Evolutionary conservation across 1,140 invertebrate genomes (phyloP), one percentile per base, ranked within the genome.

Genomic region (Zaprionus inermis): DNA sequence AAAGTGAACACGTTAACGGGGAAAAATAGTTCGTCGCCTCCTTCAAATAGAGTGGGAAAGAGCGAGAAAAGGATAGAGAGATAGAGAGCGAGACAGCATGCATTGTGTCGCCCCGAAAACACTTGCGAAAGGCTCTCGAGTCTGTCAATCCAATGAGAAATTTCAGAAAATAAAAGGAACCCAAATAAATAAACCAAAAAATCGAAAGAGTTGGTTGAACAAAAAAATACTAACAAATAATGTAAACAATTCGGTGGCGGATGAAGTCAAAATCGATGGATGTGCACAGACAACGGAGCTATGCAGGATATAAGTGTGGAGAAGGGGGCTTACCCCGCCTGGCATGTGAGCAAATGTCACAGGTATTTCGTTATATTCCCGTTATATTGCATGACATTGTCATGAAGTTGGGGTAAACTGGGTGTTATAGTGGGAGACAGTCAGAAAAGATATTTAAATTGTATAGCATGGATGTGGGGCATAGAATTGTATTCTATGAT

Each of bases 1-100:
- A 59, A 81, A 81, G 78, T 86, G 82, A 85, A 81, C 82, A 85
- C 77, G 82, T 82, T 86, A 85, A 85, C 78, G 82, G 82, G 64
- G 76, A 61, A 75, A 85, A 86, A 85, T 86, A 85, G 82, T 85
- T 85, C 70, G 82, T 81, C 82, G 82, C 78, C 81, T 85, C 65
- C 81, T 85, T 66, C 58, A 77, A 81, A 71, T 65, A 16, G 38
- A 44, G 6, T 9, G 38, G 9, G 36, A n/a, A 14, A 38, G 14
- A 36, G 34, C 12, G 34, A 36, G 34, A 34, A 4, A 24, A 4
- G 22, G 32, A 12, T 9, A 36, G 5, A 11, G 34, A 14, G 34
- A n/a, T 2, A 38, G 14, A 3, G 38, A 9, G 38, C 14, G 36
- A n/a, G 36, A 38, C 12, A 38, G 36, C 38, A 14, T 63, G 63